Evolutionary conservation across 2,113 vertebrate species (phyloP), one percentile per base, ranked within the genome.

Genomic region (Lota lota): DNA sequence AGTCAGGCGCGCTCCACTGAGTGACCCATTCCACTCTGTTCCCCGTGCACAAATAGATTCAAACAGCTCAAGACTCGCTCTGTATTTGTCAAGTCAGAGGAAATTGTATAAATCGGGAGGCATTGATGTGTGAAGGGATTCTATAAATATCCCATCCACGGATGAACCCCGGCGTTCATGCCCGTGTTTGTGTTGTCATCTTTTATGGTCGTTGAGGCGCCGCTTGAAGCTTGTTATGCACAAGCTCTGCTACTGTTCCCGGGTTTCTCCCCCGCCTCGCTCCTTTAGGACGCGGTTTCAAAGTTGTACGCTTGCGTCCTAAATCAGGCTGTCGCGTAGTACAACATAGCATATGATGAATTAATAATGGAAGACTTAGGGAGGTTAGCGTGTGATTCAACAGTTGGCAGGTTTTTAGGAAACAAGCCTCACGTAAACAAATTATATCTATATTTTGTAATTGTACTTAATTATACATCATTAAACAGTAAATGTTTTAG

Each of bases 11-110:
- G 81, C 82, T 85, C 76, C 77, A 80, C 68, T 33, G 83, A 84
- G 74, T 69, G 76, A 63, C 79, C 77, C 57, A 33, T 84, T 88
- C 67, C 33, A 67, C 70, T 83, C 69, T 16, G 63, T 62, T 56
- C 66, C 6, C 64, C 69, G 81, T 88, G 40, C 40, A 90, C 83
- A 90, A 88, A 91, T 89, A 90, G 85, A 66, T 0, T 63, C 24
- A 72, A 79, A 79, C 82, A 79, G 83, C 78, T 81, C 79, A 88
- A 84, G 81, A 87, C 76, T 67, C 65, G 65, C 65, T 78, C 63
- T 64, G 63, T 69, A 50, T 79, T 64, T 54, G 73, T 77, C 53
- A 77, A 81, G 68, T 70, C 64, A 61, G 62, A 59, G 76, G 64
- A 61, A 78, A 83, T 86, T 82, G 15, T 81, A 77, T 81, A 82